Percentiles rank a stretch among this genome's conserved stretches.
Evolutionary conservation across 2,113 vertebrate genomes (phyloP).

Genomic region (Mormoops blainvillei): DNA sequence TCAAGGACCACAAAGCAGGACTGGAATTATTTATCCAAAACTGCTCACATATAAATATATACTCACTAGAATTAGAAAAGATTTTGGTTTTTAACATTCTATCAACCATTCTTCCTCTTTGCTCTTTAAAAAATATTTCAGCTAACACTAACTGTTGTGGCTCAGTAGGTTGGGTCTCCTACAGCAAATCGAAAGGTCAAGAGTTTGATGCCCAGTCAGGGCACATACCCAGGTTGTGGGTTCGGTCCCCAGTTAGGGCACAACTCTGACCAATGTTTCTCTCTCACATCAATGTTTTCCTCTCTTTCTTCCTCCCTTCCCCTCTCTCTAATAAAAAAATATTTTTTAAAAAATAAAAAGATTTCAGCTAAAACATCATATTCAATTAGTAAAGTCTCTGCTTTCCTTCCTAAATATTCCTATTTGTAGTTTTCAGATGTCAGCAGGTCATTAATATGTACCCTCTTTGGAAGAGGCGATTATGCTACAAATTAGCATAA

Average conservation of each 20-base stretch:
- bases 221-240: too few relatives aligned
- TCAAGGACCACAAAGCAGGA: conserved; percentile 8
- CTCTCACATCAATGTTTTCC: too few relatives aligned
- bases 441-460: conserved; percentile 26
- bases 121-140: conserved; percentile 29
- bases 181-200: too few relatives aligned
- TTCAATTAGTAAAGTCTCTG: not conserved
- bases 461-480: conserved; percentile 41
- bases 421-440: not conserved
- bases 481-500: conserved; percentile 49
- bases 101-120: not conserved
- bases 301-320: not conserved
- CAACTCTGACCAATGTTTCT: too few relatives aligned
- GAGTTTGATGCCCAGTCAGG: not conserved
- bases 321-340: not conserved
- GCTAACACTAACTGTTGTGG: not conserved
- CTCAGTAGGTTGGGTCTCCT: too few relatives aligned
- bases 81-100: conserved; percentile 27
- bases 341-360: not conserved
- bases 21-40: conserved; percentile 29
- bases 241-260: too few relatives aligned
- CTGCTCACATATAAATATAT: conserved; percentile 2
- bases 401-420: conserved; percentile 22
- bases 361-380: not conserved
- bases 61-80: conserved; percentile 1